These are phyloP conservation scores for Eristalis arbustorum DNA, from an alignment of 2,888 invertebrate genomes.

Conservation along the genomic window DNA sequence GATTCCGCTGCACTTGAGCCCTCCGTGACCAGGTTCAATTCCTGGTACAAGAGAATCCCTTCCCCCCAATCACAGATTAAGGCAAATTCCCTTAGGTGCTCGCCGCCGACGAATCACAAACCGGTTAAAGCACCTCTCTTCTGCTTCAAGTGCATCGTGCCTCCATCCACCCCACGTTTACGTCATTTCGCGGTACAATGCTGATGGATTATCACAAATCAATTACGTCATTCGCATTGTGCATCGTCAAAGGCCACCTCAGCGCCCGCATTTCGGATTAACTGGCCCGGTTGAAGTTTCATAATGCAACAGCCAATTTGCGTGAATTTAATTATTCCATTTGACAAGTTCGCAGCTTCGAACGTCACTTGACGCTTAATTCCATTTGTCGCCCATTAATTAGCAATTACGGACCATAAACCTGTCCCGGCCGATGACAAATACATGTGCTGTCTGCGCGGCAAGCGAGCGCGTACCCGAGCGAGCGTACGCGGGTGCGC, in stretches of 20 bases:
- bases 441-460: neutral
- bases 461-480: constrained; percentile 18
- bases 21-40: too few species aligned
- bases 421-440: constrained; percentile 16
- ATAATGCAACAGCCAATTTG: constrained; percentile 6
- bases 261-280: neutral
- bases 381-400: constrained; percentile 11
- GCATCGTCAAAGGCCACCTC: neutral
- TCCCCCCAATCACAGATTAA: too few species aligned
- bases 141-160: too few species aligned
- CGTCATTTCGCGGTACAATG: neutral
- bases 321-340: constrained; percentile 9
- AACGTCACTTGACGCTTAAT: neutral
- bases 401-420: constrained; percentile 40
- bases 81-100: too few species aligned
- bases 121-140: too few species aligned
- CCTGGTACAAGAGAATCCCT: too few species aligned
- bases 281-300: neutral
- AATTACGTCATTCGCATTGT: neutral
- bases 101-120: too few species aligned
- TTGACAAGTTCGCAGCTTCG: constrained; percentile 4
- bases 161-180: too few species aligned
- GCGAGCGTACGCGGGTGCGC: neutral
- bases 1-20: too few species aligned
- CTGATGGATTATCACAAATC: neutral